Conservation (phyloP, 2,888 invertebrate species). For the Molanna angustata region DNA sequence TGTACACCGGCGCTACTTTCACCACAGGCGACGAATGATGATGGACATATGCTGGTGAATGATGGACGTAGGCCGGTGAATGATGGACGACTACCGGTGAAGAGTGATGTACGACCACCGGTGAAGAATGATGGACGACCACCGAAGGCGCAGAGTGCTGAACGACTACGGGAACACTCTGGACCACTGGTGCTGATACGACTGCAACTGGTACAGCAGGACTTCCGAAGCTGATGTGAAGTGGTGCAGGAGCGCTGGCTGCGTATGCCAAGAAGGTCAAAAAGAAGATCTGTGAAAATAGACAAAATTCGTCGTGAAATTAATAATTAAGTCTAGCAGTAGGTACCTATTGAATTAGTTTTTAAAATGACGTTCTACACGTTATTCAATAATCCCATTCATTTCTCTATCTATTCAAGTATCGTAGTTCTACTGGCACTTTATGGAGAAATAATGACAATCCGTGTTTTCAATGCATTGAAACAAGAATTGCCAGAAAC, state of each 20-base stretch:
- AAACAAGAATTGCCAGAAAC: too few species aligned
- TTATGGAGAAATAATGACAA: too few species aligned
- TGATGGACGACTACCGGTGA: background rate
- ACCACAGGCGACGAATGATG: conserved; percentile 16
- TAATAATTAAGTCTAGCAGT: too few species aligned
- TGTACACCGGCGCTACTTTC: conserved; percentile 42
- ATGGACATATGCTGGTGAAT: background rate
- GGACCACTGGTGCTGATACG: conserved; percentile 36
- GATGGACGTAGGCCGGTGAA: background rate
- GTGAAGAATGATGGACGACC: background rate
- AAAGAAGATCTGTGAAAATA: conserved; percentile 39
- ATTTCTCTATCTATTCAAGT: too few species aligned
- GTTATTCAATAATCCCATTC: too few species aligned
- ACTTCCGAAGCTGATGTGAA: background rate
- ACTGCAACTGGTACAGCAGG: conserved; percentile 24
- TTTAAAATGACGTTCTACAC: too few species aligned
- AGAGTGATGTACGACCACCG: conserved; percentile 1
- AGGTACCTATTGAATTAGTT: too few species aligned
- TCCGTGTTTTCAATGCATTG: too few species aligned
- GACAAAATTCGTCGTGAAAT: too few species aligned
- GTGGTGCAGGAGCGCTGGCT: conserved; percentile 14
- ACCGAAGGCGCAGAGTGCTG: background rate
- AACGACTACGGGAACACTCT: conserved; percentile 40
- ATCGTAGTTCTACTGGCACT: too few species aligned
- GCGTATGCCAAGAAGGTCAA: conserved; percentile 35